Conservation (phyloP, 2,113 vertebrate genomes). For the Petrocephalus microphthalmus region DNA sequence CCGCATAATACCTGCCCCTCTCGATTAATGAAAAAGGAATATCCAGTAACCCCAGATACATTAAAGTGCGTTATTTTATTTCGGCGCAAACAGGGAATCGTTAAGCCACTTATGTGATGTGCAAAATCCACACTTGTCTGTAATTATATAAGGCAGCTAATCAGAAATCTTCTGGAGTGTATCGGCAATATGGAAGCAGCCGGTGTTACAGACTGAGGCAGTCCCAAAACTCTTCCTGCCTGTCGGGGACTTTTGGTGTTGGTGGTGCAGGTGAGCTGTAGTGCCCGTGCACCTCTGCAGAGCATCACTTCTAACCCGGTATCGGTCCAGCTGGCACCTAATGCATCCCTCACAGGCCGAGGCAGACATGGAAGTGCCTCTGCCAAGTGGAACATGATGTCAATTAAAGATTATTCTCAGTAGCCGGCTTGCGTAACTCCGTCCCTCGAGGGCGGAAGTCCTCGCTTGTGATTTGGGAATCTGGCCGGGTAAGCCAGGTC, state of each 20-base stretch:
- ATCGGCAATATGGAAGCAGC: background rate
- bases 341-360: background rate
- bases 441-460: background rate
- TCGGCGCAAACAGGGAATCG: background rate
- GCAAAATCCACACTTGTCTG: background rate
- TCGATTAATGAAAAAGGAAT: background rate
- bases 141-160: background rate
- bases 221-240: background rate
- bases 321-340: background rate
- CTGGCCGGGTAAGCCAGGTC: background rate
- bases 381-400: background rate
- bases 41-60: background rate
- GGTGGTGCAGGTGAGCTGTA: background rate
- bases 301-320: conserved; percentile 13
- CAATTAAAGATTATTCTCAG: background rate
- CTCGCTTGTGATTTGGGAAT: background rate
- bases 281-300: background rate
- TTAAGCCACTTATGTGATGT: background rate
- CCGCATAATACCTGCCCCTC: background rate
- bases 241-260: background rate
- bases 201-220: background rate
- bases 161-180: background rate
- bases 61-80: background rate
- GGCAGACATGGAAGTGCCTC: background rate
- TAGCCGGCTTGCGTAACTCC: background rate